Evolutionary conservation across 2,888 invertebrate genomes (phyloP).

Genomic region (Lacanobia wlatinum): DNA sequence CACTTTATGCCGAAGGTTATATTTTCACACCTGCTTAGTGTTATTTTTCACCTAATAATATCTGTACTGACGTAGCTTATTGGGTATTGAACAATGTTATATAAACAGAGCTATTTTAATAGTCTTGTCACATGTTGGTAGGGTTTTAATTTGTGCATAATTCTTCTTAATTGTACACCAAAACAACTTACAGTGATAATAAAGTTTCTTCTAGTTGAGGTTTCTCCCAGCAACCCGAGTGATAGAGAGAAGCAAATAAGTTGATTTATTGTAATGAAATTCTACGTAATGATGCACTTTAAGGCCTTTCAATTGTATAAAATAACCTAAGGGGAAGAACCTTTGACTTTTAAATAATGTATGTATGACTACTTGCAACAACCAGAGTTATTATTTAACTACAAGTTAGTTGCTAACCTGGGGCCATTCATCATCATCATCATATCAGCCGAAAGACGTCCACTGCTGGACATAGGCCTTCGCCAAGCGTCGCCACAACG

Average conservation of each 20-base stretch:
- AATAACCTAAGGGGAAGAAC: no score
- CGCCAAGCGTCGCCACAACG: no score
- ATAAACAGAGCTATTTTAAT: conserved; percentile 15
- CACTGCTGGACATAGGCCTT: no score
- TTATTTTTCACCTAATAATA: conserved; percentile 20
- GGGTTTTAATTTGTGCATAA: neutral
- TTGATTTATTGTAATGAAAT: neutral
- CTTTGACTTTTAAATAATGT: no score
- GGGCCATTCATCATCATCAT: no score
- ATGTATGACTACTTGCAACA: no score
- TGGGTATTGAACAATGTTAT: conserved; percentile 19
- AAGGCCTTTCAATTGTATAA: no score
- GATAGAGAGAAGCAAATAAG: no score
- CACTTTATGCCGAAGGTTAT: conserved; percentile 27
- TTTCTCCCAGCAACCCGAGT: neutral
- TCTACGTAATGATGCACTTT: no score
- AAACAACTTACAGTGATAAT: neutral
- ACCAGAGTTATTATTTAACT: no score
- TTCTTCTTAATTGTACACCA: neutral
- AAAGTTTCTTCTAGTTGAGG: neutral
- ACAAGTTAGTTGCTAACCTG: no score
- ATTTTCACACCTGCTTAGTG: conserved; percentile 29
- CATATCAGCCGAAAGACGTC: no score
- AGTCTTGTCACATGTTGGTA: neutral
- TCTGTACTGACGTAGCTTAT: conserved; percentile 1